Conservation (phyloP, 2,797 vertebrate genomes). For the Corythornis leucogaster region DNA sequence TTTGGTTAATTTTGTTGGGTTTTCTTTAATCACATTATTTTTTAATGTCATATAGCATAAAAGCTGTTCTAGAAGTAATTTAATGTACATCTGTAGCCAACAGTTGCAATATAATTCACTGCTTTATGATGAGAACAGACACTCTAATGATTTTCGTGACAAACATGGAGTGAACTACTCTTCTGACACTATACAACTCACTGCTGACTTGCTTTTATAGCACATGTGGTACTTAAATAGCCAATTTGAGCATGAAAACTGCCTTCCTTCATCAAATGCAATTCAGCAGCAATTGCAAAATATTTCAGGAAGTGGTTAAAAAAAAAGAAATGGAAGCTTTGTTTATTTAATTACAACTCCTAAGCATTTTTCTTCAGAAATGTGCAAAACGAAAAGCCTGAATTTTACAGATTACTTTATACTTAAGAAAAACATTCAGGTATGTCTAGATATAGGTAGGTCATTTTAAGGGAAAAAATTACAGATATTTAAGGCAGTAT, state of each 20-base stretch:
- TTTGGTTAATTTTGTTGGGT: not conserved
- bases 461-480: not conserved
- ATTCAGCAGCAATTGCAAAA: not conserved
- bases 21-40: not conserved
- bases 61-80: not conserved
- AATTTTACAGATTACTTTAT: not conserved
- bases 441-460: not conserved
- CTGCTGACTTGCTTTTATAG: not conserved
- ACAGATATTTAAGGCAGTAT: not conserved
- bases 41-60: not conserved
- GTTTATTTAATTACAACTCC: not conserved
- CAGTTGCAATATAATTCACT: constrained; percentile 13
- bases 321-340: not conserved
- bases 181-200: not conserved
- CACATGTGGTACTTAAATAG: not conserved
- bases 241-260: constrained; percentile 3
- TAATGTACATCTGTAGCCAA: constrained; percentile 15
- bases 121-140: constrained; percentile 9
- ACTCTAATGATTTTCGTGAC: not conserved
- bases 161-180: not conserved
- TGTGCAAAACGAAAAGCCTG: not conserved
- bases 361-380: not conserved
- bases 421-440: not conserved
- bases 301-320: not conserved
- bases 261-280: not conserved